phyloP scores from a whole-genome alignment of 2,113 vertebrate genomes.

The Plecotus auritus region DNA sequence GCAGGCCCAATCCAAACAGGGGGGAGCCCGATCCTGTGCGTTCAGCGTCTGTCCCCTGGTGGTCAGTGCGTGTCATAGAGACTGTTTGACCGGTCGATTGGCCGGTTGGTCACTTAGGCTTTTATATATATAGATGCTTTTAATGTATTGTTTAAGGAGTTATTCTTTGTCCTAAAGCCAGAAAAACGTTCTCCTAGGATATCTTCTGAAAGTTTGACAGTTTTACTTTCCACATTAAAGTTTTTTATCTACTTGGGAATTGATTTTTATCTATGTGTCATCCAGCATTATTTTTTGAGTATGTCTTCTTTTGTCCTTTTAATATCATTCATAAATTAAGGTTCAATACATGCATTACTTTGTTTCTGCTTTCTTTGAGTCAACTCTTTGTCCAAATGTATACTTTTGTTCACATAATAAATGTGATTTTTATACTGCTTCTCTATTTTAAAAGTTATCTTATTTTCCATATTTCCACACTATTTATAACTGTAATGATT shows the following conservation, averaged over 20 bases:
- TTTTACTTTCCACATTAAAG: neutral
- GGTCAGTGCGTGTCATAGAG: too few species aligned
- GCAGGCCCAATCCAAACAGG: too few species aligned
- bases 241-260: neutral
- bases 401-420: neutral
- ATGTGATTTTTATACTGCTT: neutral
- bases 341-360: neutral
- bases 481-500: neutral
- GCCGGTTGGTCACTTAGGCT: too few species aligned
- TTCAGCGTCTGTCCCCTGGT: too few species aligned
- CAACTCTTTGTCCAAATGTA: neutral
- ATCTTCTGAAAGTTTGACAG: neutral
- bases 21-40: too few species aligned
- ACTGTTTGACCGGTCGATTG: too few species aligned
- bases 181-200: neutral
- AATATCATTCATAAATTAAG: neutral
- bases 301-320: neutral
- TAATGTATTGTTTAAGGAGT: neutral
- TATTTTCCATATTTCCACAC: neutral
- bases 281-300: neutral
- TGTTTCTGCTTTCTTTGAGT: neutral
- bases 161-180: neutral
- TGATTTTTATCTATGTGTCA: neutral
- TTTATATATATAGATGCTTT: neutral
- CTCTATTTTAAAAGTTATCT: neutral